A percentile compares a stretch with the other conserved stretches of the same genome.
Evolutionary conservation across 2,888 invertebrate species (phyloP).

Genomic region (Cyrtodaria siliqua): DNA sequence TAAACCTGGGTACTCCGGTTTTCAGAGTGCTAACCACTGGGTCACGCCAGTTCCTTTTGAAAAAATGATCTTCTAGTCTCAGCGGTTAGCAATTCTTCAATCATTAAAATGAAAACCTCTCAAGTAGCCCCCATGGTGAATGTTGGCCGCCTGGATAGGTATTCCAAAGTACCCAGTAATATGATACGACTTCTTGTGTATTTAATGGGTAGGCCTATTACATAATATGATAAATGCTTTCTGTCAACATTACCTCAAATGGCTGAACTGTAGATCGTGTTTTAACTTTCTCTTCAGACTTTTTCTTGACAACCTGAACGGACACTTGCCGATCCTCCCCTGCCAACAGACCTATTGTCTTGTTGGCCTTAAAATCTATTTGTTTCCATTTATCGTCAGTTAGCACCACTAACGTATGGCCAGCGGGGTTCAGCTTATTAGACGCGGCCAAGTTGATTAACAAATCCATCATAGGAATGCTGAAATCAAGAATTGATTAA

Average conservation of each 20-base stretch:
- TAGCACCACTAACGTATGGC: slow-evolving; percentile 89
- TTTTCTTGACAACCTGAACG: slow-evolving; percentile 87
- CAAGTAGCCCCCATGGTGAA: too few relatives aligned
- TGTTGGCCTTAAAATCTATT: slow-evolving; percentile 91
- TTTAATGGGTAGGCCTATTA: too few relatives aligned
- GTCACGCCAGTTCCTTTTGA: too few relatives aligned
- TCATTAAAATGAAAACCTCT: too few relatives aligned
- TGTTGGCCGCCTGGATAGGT: too few relatives aligned
- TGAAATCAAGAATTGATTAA: slow-evolving; percentile 84
- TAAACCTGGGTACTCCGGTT: too few relatives aligned
- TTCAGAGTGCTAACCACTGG: too few relatives aligned
- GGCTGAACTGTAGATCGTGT: slow-evolving; percentile 86
- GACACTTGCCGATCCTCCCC: slow-evolving; percentile 74
- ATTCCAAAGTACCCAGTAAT: too few relatives aligned
- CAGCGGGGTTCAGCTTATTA: slow-evolving; percentile 90
- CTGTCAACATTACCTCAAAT: slow-evolving; percentile 87
- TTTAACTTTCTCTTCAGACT: slow-evolving; percentile 74
- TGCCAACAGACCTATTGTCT: slow-evolving; percentile 89
- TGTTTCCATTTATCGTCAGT: slow-evolving; percentile 87
- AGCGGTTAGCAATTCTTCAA: too few relatives aligned
- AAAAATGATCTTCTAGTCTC: too few relatives aligned
- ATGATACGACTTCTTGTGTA: too few relatives aligned
- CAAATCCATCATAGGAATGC: slow-evolving; percentile 93
- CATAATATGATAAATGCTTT: too few relatives aligned
- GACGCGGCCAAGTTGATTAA: slow-evolving; percentile 91